phyloP scores from a whole-genome alignment of 2,113 vertebrate genomes.

The Chamaea fasciata region DNA sequence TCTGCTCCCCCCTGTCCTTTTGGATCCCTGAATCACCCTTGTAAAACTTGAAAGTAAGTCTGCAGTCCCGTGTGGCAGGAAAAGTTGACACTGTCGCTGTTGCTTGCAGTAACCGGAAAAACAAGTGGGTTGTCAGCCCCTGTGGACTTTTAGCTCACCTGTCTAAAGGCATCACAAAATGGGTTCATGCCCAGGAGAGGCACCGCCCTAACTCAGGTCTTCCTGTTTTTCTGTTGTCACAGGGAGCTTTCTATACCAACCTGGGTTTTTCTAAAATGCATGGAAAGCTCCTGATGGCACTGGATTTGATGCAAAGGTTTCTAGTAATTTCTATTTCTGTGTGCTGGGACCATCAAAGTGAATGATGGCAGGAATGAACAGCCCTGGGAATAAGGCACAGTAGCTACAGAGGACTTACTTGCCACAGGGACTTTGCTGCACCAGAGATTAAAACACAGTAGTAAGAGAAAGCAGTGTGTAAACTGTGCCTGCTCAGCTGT shows the following conservation, averaged over 20 bases:
- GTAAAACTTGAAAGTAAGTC: background rate
- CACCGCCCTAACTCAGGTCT: background rate
- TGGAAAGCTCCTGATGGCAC: background rate
- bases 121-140: accelerated
- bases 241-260: background rate
- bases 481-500: background rate
- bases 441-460: background rate
- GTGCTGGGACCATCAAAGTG: background rate
- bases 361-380: background rate
- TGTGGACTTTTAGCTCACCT: background rate
- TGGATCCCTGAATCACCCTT: background rate
- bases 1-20: background rate
- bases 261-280: background rate
- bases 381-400: background rate
- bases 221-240: background rate
- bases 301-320: background rate
- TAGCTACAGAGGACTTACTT: background rate
- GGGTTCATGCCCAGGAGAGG: background rate
- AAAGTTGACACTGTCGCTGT: accelerated
- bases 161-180: background rate
- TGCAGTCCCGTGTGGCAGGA: accelerated
- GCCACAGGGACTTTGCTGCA: background rate
- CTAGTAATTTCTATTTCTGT: background rate
- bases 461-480: background rate
- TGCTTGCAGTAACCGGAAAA: background rate